Evolutionary conservation across 2,797 vertebrate genomes (phyloP).

Genomic region (Dendrocincla fuliginosa): DNA sequence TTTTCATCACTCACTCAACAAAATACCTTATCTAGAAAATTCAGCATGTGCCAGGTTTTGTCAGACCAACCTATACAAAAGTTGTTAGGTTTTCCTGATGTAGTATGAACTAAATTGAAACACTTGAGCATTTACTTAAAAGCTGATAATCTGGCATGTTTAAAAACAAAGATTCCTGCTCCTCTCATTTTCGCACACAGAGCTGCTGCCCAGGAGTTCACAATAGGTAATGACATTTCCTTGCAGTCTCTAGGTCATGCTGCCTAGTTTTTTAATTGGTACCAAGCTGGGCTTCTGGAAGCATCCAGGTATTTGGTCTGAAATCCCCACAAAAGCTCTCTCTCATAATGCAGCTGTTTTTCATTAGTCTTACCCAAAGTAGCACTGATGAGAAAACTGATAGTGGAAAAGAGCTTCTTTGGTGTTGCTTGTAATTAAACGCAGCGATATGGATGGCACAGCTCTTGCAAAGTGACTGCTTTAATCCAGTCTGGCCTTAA

Average conservation of each 20-base stretch:
- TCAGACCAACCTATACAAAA: background rate
- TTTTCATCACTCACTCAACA: background rate
- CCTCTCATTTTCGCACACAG: background rate
- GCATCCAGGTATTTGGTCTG: background rate
- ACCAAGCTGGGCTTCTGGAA: background rate
- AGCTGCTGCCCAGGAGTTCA: background rate
- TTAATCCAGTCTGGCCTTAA: background rate
- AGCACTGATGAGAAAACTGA: background rate
- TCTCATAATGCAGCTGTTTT: background rate
- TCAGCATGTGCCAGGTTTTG: background rate
- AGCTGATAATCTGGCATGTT: background rate
- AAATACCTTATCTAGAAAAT: background rate
- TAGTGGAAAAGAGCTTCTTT: background rate
- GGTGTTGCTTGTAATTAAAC: slow-evolving; percentile 8
- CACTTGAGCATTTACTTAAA: background rate
- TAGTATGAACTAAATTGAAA: background rate
- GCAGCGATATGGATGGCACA: background rate
- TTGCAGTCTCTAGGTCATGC: background rate
- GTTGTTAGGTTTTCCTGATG: background rate
- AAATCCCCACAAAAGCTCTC: background rate
- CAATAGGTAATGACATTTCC: background rate
- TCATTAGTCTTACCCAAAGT: background rate
- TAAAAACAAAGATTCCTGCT: background rate
- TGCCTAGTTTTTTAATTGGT: background rate
- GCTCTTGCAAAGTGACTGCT: background rate